Conservation (phyloP, 2,888 invertebrate genomes). For the Scaptomyza polygonia region DNA sequence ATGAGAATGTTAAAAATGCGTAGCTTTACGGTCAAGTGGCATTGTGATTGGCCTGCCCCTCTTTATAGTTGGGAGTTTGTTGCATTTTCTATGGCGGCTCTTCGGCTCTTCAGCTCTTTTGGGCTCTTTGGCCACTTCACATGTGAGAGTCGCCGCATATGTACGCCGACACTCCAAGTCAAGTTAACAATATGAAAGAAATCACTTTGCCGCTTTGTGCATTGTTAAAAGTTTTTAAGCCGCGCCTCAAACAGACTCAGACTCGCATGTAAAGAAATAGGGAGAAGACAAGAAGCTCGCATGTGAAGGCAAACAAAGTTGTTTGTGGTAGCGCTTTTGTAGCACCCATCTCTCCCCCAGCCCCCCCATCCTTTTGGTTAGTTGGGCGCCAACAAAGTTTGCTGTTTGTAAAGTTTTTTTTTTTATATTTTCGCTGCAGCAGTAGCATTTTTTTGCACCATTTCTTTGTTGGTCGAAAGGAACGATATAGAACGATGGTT, state of each 20-base stretch:
- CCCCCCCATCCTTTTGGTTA: slow-evolving; percentile 11
- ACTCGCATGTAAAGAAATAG: slow-evolving; percentile 31
- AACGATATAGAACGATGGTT: slow-evolving; percentile 39
- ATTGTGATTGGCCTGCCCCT: slow-evolving; percentile 24
- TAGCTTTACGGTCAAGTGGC: slow-evolving; percentile 70
- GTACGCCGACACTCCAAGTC: slow-evolving; percentile 64
- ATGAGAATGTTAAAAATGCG: slow-evolving; percentile 58
- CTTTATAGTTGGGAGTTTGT: background rate
- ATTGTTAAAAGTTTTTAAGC: slow-evolving; percentile 81
- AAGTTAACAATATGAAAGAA: slow-evolving; percentile 82
- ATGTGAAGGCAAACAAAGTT: slow-evolving; percentile 76
- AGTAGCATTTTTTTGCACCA: slow-evolving; percentile 53
- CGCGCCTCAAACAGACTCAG: slow-evolving; percentile 72
- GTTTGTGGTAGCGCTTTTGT: slow-evolving; percentile 79
- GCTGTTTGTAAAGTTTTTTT: slow-evolving; percentile 65
- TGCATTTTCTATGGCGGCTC: slow-evolving; percentile 30
- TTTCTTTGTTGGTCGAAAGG: slow-evolving; percentile 59
- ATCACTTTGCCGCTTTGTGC: slow-evolving; percentile 82
- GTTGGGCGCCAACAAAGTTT: slow-evolving; percentile 70
- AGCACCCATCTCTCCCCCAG: slow-evolving; percentile 1
- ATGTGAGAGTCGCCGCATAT: slow-evolving; percentile 40
- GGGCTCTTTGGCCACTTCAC: slow-evolving; percentile 21
- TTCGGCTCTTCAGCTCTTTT: slow-evolving; percentile 36
- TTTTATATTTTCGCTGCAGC: slow-evolving; percentile 11
- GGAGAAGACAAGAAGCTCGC: slow-evolving; percentile 33